Evolutionary conservation across 2,888 invertebrate species (phyloP).

Genomic region (Cryptocephalus primarius): DNA sequence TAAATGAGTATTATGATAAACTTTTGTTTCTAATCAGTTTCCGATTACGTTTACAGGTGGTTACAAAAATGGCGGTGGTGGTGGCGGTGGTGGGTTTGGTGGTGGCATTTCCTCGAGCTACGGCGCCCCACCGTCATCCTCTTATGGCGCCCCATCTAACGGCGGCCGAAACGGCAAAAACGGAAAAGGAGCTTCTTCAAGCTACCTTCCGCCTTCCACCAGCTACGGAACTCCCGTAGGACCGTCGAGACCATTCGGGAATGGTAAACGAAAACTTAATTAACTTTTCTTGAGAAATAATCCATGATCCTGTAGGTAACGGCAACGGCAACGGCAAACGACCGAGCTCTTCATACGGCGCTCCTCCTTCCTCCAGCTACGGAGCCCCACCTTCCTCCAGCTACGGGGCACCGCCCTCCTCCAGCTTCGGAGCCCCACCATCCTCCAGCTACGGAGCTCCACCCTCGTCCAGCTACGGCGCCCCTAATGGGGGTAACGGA

Average conservation of each 20-base stretch:
- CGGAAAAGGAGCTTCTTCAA: conserved; percentile 7
- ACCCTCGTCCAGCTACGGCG: conserved; percentile 19
- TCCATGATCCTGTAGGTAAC: conserved; percentile 13
- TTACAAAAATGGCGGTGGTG: conserved; percentile 8
- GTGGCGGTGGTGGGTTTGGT: not conserved
- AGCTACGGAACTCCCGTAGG: conserved; percentile 34
- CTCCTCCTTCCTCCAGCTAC: conserved; percentile 8
- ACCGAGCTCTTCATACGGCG: conserved; percentile 7
- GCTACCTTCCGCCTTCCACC: conserved; percentile 25
- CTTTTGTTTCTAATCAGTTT: too few species aligned
- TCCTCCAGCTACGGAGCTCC: conserved; percentile 29
- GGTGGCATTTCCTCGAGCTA: conserved; percentile 29
- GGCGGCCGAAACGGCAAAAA: conserved; percentile 2
- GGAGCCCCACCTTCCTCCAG: conserved; percentile 18
- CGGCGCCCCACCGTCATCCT: conserved; percentile 28
- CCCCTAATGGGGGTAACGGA: conserved; percentile 10
- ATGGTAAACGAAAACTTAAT: conserved; percentile 14
- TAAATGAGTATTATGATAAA: too few species aligned
- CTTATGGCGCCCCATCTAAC: conserved; percentile 17
- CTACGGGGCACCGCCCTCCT: conserved; percentile 16
- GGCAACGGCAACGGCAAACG: not conserved
- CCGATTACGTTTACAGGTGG: too few species aligned
- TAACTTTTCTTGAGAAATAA: conserved; percentile 14
- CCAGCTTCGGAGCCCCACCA: conserved; percentile 6
- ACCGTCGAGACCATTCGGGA: conserved; percentile 27